phyloP scores from a whole-genome alignment of 1,140 invertebrate species.

The Bemisia tabaci region DNA sequence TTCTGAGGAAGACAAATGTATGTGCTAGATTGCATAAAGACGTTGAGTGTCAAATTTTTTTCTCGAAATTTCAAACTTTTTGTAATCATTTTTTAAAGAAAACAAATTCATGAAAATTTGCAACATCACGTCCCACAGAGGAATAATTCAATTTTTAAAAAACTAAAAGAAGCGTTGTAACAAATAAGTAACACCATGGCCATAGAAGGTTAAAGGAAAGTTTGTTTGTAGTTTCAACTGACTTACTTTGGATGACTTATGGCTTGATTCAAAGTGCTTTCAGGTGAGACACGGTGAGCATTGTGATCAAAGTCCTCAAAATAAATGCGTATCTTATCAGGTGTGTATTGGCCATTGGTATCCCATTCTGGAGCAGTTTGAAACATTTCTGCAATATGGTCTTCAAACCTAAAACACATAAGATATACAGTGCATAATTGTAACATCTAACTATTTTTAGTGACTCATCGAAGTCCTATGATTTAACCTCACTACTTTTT shows the following conservation, averaged over 20 bases:
- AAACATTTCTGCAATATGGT: constrained; percentile 62
- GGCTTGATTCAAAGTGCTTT: neutral
- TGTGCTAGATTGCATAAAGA: too few relatives aligned
- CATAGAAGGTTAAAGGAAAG: too few relatives aligned
- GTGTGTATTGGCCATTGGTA: constrained; percentile 46
- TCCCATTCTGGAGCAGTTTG: constrained; percentile 60
- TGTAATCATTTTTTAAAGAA: too few relatives aligned
- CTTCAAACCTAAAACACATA: constrained; percentile 42
- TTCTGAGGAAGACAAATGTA: too few relatives aligned
- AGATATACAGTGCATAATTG: neutral
- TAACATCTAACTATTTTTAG: neutral
- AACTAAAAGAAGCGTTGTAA: too few relatives aligned
- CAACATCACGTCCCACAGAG: too few relatives aligned
- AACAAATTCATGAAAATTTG: too few relatives aligned
- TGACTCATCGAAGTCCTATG: neutral
- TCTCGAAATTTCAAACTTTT: too few relatives aligned
- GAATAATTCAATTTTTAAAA: too few relatives aligned
- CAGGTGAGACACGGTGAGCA: neutral
- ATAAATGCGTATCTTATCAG: constrained; percentile 55
- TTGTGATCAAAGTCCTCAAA: constrained; percentile 41
- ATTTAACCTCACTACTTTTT: neutral
- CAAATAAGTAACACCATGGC: too few relatives aligned
- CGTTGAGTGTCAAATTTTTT: too few relatives aligned
- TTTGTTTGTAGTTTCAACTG: too few relatives aligned
- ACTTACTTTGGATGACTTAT: neutral